Base-by-base conservation (phyloP, 2,797 vertebrate genomes). In the Onychomys arenicola region DNA sequence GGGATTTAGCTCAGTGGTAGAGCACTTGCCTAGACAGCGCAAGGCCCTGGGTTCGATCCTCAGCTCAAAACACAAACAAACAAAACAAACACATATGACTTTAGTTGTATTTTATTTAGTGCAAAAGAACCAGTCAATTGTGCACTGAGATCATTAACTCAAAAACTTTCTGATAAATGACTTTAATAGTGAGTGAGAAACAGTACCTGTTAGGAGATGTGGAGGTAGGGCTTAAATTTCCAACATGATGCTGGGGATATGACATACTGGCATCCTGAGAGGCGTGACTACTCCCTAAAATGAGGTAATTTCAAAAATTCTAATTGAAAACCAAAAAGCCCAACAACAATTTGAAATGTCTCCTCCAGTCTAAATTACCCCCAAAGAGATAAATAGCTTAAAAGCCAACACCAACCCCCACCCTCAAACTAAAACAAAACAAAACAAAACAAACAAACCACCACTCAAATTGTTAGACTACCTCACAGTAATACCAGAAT, bases 271-370 rank as follows among this genome's bases (percentile, higher is more conserved):
- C 55, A 0, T 99, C 98, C 23, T 99, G 98, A 32, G 98, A 98
- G 0, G 97, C 97, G 3, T 99, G 98, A 73, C 98, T 98, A 98
- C 99, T 99, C 96, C 99, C 99, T 99, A 97, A 8, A 97, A 94
- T 78, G 77, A 93, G 91, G 90, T 59, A 87, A 96, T 95, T 88
- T 86, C 11, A 90, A 82, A 96, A 86, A 75, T 61, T 86, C 75
- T 83, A 93, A 67, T 76, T 85, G 94, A 86, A 87, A 87, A 71
- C 46, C 2, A 27, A 71, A 96, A 80, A 59, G 49, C 9, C 69
- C 1, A 29, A 59, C n/a, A 86, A 37, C 80, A 89, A 80, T 76
- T 59, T 81, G 1, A 69, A 96, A 91, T 83, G 14, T 91, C 55
- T 86, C 63, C 69, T 57, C 19, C 43, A 77, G 29, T 34, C 32